Conservation (phyloP, 2,888 invertebrate genomes). For the Andrena haemorrhoa region DNA sequence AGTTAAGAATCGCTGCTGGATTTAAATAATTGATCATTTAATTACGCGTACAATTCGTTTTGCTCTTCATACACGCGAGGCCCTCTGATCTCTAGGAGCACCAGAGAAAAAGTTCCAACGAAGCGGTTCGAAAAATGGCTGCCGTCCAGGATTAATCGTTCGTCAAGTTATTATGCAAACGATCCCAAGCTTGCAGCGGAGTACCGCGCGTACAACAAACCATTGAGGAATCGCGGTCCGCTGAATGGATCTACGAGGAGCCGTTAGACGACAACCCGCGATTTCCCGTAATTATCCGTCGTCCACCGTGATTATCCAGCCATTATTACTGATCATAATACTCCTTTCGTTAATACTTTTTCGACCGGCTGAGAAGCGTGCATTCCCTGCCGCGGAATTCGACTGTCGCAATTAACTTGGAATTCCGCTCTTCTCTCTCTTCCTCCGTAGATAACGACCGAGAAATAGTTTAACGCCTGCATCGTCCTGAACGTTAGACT, state of each 20-base stretch:
- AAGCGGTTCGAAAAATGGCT: too few species aligned
- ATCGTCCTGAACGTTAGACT: background rate
- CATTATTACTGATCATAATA: background rate
- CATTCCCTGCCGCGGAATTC: background rate
- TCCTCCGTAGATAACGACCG: background rate
- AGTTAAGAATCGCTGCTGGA: too few species aligned
- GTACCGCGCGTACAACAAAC: slow-evolving; percentile 20
- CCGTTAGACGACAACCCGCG: slow-evolving; percentile 70
- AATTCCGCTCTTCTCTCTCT: background rate
- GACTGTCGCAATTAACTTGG: background rate
- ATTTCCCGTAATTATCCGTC: slow-evolving; percentile 53
- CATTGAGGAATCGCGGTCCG: slow-evolving; percentile 74
- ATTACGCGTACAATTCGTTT: too few species aligned
- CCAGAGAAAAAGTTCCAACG: too few species aligned
- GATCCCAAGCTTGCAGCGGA: background rate
- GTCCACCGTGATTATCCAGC: slow-evolving; percentile 22
- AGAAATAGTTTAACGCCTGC: too few species aligned
- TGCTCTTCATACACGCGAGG: too few species aligned
- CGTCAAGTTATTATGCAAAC: background rate
- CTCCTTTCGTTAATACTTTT: background rate
- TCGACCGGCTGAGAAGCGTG: background rate
- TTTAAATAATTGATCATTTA: too few species aligned
- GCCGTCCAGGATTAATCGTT: background rate
- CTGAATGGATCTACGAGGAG: slow-evolving; percentile 64
- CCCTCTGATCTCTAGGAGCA: too few species aligned